These are phyloP conservation scores for Eriosoma lanigerum DNA, from an alignment of 1,140 invertebrate genomes.

Conservation along the genomic window DNA sequence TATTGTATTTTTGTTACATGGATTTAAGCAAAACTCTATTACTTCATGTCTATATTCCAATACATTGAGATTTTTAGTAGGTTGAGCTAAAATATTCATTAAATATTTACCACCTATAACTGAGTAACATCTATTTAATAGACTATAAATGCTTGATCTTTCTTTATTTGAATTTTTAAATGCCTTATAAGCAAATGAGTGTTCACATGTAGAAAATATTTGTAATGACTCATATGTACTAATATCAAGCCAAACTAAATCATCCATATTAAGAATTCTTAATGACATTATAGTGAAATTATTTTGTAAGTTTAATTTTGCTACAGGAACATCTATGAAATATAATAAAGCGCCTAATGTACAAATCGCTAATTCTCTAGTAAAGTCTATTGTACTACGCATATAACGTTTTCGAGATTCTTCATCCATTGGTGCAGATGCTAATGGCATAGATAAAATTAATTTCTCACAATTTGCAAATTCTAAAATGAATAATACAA, in stretches of 20 bases:
- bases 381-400: constrained; percentile 69
- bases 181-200: constrained; percentile 75
- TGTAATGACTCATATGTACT: constrained; percentile 73
- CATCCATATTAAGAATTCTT: constrained; percentile 68
- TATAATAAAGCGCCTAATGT: constrained; percentile 73
- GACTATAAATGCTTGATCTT: constrained; percentile 61
- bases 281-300: constrained; percentile 65
- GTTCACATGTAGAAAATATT: constrained; percentile 72
- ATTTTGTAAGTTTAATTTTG: constrained; percentile 63
- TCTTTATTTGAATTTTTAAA: constrained; percentile 58
- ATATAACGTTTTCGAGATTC: constrained; percentile 67
- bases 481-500: constrained; percentile 58
- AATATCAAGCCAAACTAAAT: constrained; percentile 68
- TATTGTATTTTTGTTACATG: constrained; percentile 63
- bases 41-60: constrained; percentile 65
- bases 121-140: constrained; percentile 75
- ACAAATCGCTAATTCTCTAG: constrained; percentile 65
- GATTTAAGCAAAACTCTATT: constrained; percentile 65
- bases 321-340: constrained; percentile 70
- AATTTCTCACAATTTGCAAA: constrained; percentile 67
- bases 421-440: constrained; percentile 64
- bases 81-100: constrained; percentile 65
- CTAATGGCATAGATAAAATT: constrained; percentile 65
- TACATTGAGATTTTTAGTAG: constrained; percentile 62
- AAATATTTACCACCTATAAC: constrained; percentile 64